A percentile compares a stretch with the other conserved stretches of the same genome.
phyloP scores from a whole-genome alignment of 1,140 invertebrate species.

The Neelides sp. region DNA sequence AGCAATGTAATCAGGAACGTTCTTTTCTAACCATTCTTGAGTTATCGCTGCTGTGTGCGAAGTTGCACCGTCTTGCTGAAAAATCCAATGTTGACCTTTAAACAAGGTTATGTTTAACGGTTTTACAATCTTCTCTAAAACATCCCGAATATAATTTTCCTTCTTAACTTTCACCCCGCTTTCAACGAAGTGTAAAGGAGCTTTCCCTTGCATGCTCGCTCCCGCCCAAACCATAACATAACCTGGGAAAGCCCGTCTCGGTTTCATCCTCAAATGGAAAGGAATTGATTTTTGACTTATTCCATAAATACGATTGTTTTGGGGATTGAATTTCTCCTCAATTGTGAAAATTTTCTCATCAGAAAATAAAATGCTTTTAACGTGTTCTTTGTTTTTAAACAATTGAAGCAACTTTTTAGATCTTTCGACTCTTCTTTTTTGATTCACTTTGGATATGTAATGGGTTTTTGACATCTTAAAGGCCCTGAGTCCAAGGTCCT shows the following conservation, averaged over 20 bases:
- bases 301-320: constrained; percentile 6
- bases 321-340: constrained; percentile 2
- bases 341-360: constrained; percentile 11
- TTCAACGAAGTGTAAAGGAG: constrained; percentile 6
- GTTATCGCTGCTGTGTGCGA: background rate
- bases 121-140: constrained; percentile 1
- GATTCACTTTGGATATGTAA: background rate
- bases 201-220: constrained; percentile 4
- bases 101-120: constrained; percentile 7
- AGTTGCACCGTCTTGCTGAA: constrained; percentile 10
- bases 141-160: constrained; percentile 3
- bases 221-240: constrained; percentile 9
- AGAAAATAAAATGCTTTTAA: constrained; percentile 3
- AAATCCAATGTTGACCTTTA: constrained; percentile 7
- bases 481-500: constrained; percentile 7
- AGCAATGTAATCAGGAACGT: constrained; percentile 9
- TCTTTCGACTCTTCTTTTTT: background rate
- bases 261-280: background rate
- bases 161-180: constrained; percentile 2
- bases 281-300: background rate
- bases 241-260: background rate
- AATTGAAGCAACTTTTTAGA: background rate
- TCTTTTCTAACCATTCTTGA: constrained; percentile 1
- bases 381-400: background rate
- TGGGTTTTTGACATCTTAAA: background rate